A percentile compares a stretch with the other conserved stretches of the same genome.
These are phyloP conservation scores for Lissonota sp. DNA, from an alignment of 2,888 invertebrate genomes.

Conservation along the genomic window DNA sequence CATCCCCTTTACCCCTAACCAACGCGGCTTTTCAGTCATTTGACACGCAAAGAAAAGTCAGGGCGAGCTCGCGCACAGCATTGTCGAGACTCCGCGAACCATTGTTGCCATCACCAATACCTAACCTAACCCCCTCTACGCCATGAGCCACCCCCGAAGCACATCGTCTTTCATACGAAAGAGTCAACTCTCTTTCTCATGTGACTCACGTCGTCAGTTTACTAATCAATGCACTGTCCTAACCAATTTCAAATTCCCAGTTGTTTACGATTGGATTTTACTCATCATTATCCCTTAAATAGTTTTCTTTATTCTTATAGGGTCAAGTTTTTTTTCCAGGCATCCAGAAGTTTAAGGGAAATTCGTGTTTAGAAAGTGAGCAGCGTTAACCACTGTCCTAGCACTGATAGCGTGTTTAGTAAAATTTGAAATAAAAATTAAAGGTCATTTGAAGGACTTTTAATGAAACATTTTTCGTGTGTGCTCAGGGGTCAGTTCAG, in stretches of 20 bases:
- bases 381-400: too few species aligned
- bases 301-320: conserved; percentile 23
- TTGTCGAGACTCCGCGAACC: conserved; percentile 76
- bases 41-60: conserved; percentile 84
- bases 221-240: conserved; percentile 40
- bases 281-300: too few species aligned
- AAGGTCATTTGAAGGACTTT: too few species aligned
- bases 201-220: conserved; percentile 30
- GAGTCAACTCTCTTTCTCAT: conserved; percentile 53
- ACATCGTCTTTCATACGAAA: conserved; percentile 45
- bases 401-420: too few species aligned
- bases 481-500: too few species aligned
- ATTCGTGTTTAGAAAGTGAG: too few species aligned
- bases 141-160: conserved; percentile 38
- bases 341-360: too few species aligned
- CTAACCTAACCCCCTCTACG: conserved; percentile 56
- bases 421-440: too few species aligned
- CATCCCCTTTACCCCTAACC: conserved; percentile 53
- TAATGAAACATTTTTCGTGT: too few species aligned
- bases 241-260: conserved; percentile 8
- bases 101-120: conserved; percentile 81
- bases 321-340: neutral
- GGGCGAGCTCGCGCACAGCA: conserved; percentile 76
- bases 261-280: too few species aligned
- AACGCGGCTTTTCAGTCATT: conserved; percentile 82